Conservation (phyloP, 2,113 vertebrate genomes). For the Saguinus midas region DNA sequence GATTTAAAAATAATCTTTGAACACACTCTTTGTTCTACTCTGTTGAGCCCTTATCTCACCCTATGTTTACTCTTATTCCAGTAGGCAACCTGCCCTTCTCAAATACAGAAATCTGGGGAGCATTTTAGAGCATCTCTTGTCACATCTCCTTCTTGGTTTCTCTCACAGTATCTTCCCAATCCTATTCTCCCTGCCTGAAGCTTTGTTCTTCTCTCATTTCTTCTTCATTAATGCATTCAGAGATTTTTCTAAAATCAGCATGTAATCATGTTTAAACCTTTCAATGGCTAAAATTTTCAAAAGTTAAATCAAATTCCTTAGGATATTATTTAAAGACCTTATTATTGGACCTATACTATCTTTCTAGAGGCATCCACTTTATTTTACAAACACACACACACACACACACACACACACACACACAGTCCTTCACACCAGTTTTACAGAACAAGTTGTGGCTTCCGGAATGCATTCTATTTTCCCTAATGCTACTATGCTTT, state of each 20-base stretch:
- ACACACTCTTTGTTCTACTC: not conserved
- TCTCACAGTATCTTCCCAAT: not conserved
- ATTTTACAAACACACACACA: not conserved
- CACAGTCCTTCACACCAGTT: not conserved
- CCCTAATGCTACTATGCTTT: not conserved
- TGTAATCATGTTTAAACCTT: not conserved
- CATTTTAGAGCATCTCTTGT: not conserved
- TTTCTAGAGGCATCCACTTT: not conserved
- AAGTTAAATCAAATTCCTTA: not conserved
- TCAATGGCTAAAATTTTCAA: not conserved
- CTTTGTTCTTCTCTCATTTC: not conserved
- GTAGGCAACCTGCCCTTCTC: not conserved
- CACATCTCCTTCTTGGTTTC: not conserved
- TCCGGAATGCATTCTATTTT: not conserved
- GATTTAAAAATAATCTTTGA: not conserved
- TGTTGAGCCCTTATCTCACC: not conserved
- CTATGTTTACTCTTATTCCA: not conserved
- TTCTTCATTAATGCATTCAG: not conserved
- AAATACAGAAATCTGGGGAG: not conserved
- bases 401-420: not conserved
- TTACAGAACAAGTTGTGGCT: not conserved
- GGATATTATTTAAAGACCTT: not conserved
- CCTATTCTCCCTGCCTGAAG: not conserved
- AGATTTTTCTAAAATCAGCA: not conserved
- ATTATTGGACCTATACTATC: not conserved